These are phyloP conservation scores for Lithophane socia DNA, from an alignment of 2,888 invertebrate species.

Conservation along the genomic window DNA sequence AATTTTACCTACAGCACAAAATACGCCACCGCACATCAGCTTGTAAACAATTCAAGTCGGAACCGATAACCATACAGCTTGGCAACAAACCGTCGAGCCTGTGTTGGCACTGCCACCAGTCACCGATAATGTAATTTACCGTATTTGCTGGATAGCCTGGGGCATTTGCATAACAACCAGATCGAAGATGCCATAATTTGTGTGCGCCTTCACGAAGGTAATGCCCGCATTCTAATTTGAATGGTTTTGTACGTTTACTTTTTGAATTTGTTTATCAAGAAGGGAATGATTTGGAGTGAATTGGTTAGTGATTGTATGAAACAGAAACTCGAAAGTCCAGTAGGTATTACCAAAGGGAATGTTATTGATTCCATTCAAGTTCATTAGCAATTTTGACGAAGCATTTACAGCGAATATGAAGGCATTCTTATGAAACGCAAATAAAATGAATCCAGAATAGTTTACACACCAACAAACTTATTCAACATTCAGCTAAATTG, in stretches of 20 bases:
- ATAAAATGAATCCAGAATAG: background rate
- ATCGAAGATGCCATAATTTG: conserved; percentile 71
- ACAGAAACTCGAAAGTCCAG: background rate
- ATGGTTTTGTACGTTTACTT: conserved; percentile 47
- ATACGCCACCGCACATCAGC: background rate
- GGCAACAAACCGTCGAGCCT: conserved; percentile 52
- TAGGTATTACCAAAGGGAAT: background rate
- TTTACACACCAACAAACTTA: background rate
- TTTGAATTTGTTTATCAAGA: conserved; percentile 30
- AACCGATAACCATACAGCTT: conserved; percentile 46
- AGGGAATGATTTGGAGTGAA: background rate
- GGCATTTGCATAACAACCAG: conserved; percentile 74
- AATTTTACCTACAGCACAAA: background rate
- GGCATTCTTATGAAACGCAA: background rate
- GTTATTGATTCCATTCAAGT: background rate
- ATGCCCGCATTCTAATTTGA: conserved; percentile 57
- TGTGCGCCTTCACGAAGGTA: conserved; percentile 66
- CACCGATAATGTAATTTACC: conserved; percentile 68
- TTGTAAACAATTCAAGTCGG: conserved; percentile 37
- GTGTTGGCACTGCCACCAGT: conserved; percentile 49
- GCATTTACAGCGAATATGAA: background rate
- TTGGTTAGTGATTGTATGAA: background rate
- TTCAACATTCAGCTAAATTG: conserved; percentile 10
- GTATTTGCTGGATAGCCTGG: conserved; percentile 40
- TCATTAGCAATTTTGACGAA: background rate